phyloP scores from a whole-genome alignment of 1,140 invertebrate species.

The Hylaeus anthracinus region DNA sequence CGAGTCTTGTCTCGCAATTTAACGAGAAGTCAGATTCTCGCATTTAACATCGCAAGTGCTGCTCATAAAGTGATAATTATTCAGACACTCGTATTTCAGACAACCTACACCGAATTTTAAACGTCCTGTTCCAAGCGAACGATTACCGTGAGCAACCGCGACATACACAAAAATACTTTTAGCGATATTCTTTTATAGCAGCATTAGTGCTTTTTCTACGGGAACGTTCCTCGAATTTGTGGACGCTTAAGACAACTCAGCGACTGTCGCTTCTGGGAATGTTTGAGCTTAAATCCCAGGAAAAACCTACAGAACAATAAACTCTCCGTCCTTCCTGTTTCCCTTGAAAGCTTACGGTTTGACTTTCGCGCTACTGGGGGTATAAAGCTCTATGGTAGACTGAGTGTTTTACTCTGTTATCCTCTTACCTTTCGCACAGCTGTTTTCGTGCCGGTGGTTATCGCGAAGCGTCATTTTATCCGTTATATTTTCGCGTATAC shows the following conservation, averaged over 20 bases:
- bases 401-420: constrained; percentile 71
- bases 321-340: constrained; percentile 47
- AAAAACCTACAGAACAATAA: constrained; percentile 63
- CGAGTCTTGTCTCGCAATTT: too few species aligned
- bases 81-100: too few species aligned
- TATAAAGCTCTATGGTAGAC: constrained; percentile 52
- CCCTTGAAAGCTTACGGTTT: constrained; percentile 63
- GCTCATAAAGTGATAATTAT: too few species aligned
- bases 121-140: too few species aligned
- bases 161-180: not conserved
- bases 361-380: constrained; percentile 55
- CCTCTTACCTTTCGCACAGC: constrained; percentile 62
- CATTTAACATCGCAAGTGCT: too few species aligned
- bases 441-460: constrained; percentile 41
- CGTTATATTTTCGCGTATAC: constrained; percentile 26
- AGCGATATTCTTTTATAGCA: not conserved
- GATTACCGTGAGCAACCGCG: too few species aligned
- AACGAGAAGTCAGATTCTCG: too few species aligned
- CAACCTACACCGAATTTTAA: too few species aligned
- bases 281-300: constrained; percentile 49
- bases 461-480: constrained; percentile 37
- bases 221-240: constrained; percentile 22
- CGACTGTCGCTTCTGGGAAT: constrained; percentile 22
- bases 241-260: constrained; percentile 33
- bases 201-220: not conserved